Evolutionary conservation across 2,113 vertebrate species (phyloP), one percentile per base, ranked within the genome.

Genomic region (Gallinago jamesoni): DNA sequence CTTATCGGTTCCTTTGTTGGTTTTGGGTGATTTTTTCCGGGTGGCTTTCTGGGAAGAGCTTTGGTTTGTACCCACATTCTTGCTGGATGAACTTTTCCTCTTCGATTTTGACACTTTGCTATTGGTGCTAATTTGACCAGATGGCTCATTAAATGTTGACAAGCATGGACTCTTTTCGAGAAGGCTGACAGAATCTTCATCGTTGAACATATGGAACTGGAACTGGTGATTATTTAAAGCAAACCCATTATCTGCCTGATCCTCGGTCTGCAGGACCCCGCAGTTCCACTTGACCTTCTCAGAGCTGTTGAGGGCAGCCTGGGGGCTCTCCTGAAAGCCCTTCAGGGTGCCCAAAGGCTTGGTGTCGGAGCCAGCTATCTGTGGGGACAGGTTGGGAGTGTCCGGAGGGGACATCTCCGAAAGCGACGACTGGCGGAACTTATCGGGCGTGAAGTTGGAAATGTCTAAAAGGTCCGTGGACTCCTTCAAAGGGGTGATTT

Each of bases 401-500:
- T 99, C 99, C 1, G 99, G 99, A 88, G 99, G 99, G 76, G 99
- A 99, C 94, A 99, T 98, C 96, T 99, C 99, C 17, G 99, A 99
- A 96, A 99, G 98, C 35, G 99, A 99, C 10, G 99, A 99, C 97
- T 99, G 99, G 96, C 99, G 98, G 97, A 99, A 99, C 97, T 99
- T 99, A 98, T 99, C 99, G 48, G 99, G 99, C 70, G 99, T 99
- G 96, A 99, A 99, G 98, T 99, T 99, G 77, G 99, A 99, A 97
- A 99, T 99, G 97, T 99, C 99, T 95, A 99, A 98, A 96, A 99
- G 99, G 97, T 99, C 99, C 67, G 98, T 98, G 90, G 99, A 99
- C 97, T 99, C 99, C 96, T 99, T 99, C 95, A 99, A 88, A 64
- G 99, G 99, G 68, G 98, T 98, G 96, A 99, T 99, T 98, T 99